These are phyloP conservation scores for Megastigmus dorsalis DNA, from an alignment of 2,888 invertebrate genomes.

Conservation along the genomic window DNA sequence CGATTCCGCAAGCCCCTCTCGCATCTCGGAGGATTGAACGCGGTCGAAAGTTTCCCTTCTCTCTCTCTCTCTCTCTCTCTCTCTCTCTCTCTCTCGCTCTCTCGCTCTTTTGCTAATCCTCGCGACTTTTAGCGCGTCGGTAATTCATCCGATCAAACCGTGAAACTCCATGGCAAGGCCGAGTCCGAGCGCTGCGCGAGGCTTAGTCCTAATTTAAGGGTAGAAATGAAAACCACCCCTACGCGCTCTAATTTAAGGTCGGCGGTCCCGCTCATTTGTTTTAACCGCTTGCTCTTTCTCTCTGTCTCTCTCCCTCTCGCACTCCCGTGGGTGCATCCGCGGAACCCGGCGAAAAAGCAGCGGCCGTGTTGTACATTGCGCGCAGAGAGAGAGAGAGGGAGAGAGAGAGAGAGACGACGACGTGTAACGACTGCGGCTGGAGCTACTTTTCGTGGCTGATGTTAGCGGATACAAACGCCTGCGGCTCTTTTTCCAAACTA, in stretches of 20 bases:
- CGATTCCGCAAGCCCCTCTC: too few relatives aligned
- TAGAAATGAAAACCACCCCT: conserved; percentile 74
- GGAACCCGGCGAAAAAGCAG: conserved; percentile 50
- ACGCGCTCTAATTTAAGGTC: conserved; percentile 73
- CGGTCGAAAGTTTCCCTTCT: too few relatives aligned
- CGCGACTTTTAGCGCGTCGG: conserved; percentile 66
- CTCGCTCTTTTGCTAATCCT: conserved; percentile 44
- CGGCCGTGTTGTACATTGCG: too few relatives aligned
- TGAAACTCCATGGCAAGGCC: conserved; percentile 65
- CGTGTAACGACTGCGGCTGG: not conserved
- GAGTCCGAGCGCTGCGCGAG: too few relatives aligned
- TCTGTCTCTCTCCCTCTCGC: conserved; percentile 11
- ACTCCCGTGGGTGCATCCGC: conserved; percentile 64
- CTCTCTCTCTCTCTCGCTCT: not conserved
- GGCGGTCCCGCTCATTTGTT: conserved; percentile 71
- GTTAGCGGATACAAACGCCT: not conserved
- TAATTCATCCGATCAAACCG: conserved; percentile 72
- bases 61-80: conserved; percentile 1
- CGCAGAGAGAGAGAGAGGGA: too few relatives aligned
- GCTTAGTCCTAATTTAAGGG: conserved; percentile 74
- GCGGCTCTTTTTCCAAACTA: not conserved
- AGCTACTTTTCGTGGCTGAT: not conserved
- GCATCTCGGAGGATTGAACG: too few relatives aligned
- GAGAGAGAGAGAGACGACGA: too few relatives aligned
- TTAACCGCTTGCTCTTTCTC: conserved; percentile 66